Evolutionary conservation across 2,888 invertebrate species (phyloP), one percentile per base, ranked within the genome.

Genomic region (Camptogramma bilineatum): DNA sequence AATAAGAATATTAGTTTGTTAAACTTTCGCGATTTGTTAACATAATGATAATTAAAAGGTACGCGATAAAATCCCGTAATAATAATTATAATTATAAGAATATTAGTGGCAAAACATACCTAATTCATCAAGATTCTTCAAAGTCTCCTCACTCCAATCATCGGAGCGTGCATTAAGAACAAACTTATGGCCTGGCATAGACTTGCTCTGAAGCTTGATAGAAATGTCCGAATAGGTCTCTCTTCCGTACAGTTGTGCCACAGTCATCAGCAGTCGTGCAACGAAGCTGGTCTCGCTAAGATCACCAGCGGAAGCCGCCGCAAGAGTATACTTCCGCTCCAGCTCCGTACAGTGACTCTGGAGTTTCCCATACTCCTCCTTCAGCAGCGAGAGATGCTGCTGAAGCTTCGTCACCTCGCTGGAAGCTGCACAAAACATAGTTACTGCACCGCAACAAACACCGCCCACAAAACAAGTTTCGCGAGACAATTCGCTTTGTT

Each of bases 361-460:
- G 31, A 99, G 93, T 87, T 97, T 98, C 7, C 97, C 96, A 88
- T 98, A 98, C 87, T 99, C 98, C 75, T 98, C 97, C 78, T 97
- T 96, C 68, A 99, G 93, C 64, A 99, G 94, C 62, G 96, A 89
- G 71, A 99, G 93, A 85, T 98, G 98, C 84, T 97, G 97, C 86
- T 98, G 97, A 75, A 96, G 92, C 86, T 96, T 96, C 65, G 94
- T 93, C 75, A 94, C 94, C 85, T 95, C 95, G 72, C 93, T 93
- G 68, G 94, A 93, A 78, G 93, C 94, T 94, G 81, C 70, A 86
- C 77, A 86, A 83, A 82, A 75, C 85, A 88, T 86, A 74, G 67
- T 81, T 74, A 78, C 64, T 75, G 75, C 63, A 78, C 71, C 68
- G 58, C 68, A 70, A 74, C 74, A 81, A 77, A 86, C 82, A 86